Base-by-base conservation (phyloP, 1,140 invertebrate genomes). In the Plectrocnemia conspersa region DNA sequence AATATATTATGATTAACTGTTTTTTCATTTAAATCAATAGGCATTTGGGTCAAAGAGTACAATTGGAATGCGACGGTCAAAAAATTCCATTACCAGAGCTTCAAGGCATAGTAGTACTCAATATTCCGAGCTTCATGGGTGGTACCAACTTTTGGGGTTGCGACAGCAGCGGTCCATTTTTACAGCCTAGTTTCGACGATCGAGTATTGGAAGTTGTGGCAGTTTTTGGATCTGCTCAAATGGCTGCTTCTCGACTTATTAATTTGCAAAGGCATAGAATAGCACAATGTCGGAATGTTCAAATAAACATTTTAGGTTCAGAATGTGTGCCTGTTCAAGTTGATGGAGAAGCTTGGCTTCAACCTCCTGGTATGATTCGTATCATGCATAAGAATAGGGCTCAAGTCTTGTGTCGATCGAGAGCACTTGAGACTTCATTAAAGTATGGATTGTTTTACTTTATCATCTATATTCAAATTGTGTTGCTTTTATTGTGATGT, bases 291-390 rank as follows among this genome's bases (percentile, higher is more conserved):
- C 85, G 93, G 56, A 89, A 88, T 23, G 88, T 98, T 1, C 93
- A 96, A 71, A 97, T 97, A 60, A 95, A 93, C 64, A 97, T 97
- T 63, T 73, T 94, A 55, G 77, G 85, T 13, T 85, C 89, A 35
- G 88, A 92, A 74, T 86, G 88, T 49, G 88, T 94, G 25, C 91
- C 91, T 11, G 88, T 84, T 58, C 91, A 97, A 75, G 94, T 97
- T 15, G 94, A 98, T 71, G 94, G 95, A 0, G 95, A 98, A 75
- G 93, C 95, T 7, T 98, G 95, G 95, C 78, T 97, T n/a, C 94
- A 98, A 72, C 91, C 91, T 1, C 93, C 95, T 0, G 94, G 94
- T 22, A 91, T 93, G 64, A 93, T 98, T 62, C 81, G 91, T 35
- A 96, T 98, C 49, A 84, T 95, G 61, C 94, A 97, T 70, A 97